Percentiles rank a stretch among this genome's conserved stretches.
These are phyloP conservation scores for Chrysoperla carnea DNA, from an alignment of 1,140 invertebrate genomes.

Conservation along the genomic window DNA sequence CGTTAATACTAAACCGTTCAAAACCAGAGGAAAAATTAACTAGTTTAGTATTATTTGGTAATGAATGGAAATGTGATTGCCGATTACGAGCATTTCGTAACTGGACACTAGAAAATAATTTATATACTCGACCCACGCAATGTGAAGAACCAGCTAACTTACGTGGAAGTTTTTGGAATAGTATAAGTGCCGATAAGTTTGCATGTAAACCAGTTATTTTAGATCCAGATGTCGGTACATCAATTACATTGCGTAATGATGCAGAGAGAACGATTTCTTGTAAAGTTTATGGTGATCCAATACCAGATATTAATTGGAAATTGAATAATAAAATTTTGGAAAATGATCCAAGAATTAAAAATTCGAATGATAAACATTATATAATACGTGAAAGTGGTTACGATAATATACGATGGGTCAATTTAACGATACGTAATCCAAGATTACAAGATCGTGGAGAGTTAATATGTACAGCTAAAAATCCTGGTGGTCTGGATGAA, in stretches of 20 bases:
- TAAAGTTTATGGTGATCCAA: constrained; percentile 54
- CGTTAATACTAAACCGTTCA: constrained; percentile 8
- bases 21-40: constrained; percentile 38
- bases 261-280: constrained; percentile 58
- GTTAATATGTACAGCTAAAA: constrained; percentile 75
- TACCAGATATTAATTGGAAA: constrained; percentile 58
- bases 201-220: constrained; percentile 66
- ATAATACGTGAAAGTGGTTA: constrained; percentile 23
- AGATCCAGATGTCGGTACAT: constrained; percentile 28
- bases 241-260: constrained; percentile 35
- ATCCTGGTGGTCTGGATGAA: constrained; percentile 64
- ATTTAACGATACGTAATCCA: constrained; percentile 57
- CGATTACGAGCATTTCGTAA: constrained; percentile 58
- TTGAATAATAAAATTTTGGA: constrained; percentile 44
- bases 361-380: constrained; percentile 30
- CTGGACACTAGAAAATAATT: constrained; percentile 49
- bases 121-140: constrained; percentile 49
- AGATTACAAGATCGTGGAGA: constrained; percentile 61
- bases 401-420: constrained; percentile 42
- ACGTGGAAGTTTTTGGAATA: constrained; percentile 47
- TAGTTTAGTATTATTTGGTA: constrained; percentile 59
- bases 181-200: constrained; percentile 51
- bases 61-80: constrained; percentile 82
- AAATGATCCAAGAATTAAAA: constrained; percentile 26
- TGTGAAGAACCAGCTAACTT: constrained; percentile 50